These are phyloP conservation scores for Staurois parvus DNA, from an alignment of 2,797 vertebrate genomes.

Conservation along the genomic window DNA sequence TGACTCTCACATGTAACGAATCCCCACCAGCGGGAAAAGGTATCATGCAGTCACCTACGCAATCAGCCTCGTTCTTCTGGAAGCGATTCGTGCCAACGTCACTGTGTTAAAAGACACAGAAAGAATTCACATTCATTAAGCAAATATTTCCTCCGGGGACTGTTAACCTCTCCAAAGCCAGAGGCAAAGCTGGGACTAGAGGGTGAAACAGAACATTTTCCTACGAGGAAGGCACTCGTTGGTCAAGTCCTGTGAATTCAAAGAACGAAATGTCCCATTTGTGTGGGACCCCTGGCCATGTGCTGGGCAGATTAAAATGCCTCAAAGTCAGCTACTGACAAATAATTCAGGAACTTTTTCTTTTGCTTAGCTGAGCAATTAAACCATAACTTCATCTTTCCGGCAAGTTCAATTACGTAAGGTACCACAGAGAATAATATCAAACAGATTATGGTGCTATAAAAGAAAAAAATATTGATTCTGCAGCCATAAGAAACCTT, in stretches of 20 bases:
- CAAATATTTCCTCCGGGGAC: not conserved
- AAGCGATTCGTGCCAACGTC: not conserved
- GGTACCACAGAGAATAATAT: not conserved
- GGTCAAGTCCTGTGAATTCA: not conserved
- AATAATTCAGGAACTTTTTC: not conserved
- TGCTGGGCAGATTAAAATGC: not conserved
- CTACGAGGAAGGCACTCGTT: not conserved
- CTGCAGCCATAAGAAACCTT: no score
- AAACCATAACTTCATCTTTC: not conserved
- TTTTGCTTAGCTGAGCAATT: not conserved
- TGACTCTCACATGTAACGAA: not conserved
- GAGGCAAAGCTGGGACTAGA: not conserved
- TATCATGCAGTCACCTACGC: constrained; percentile 1
- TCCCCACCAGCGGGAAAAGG: not conserved
- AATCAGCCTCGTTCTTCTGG: not conserved
- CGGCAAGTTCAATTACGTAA: not conserved
- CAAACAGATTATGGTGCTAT: no score
- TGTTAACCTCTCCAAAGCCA: not conserved
- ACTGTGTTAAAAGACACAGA: not conserved
- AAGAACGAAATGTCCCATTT: constrained; percentile 24
- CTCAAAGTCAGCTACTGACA: not conserved
- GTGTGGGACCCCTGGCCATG: not conserved
- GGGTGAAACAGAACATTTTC: not conserved
- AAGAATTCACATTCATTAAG: constrained; percentile 31
- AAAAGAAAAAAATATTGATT: no score